Evolutionary conservation across 1,140 invertebrate species (phyloP), one percentile per base, ranked within the genome.

Genomic region (Arctopsyche grandis): DNA sequence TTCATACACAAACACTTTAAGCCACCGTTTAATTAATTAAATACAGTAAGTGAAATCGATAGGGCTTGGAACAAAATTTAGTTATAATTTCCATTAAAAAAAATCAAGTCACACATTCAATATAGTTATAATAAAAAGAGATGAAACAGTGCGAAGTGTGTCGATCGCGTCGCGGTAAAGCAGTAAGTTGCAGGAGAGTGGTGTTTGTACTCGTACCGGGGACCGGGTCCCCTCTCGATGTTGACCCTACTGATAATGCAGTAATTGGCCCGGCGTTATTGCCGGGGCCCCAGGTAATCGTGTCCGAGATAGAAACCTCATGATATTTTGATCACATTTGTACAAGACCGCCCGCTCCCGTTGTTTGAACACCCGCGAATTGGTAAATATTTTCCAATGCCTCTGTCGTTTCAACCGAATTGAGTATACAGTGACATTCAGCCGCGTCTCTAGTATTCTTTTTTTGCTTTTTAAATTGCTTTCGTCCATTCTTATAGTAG

Each of bases 321-420:
- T 52, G 69, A 71, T 78, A 78, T 73, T 71, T 71, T 71, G 69
- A 78, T 78, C 77, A 60, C 77, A 78, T 73, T 78, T 71, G 69
- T 60, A n/a, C 12, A 52, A 58, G 77, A 71, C 76, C 48, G 24
- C 24, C 22, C 4, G 48, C 16, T 1, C 12, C 12, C 69, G 24
- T 5, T 76, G 75, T 66, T 38, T 60, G 75, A 19, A 14, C n/a
- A 43, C 21, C 52, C 19, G 26, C 44, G 75, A 19, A 60, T 60
- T 29, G 48, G 56, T 63, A 74, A 74, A 74, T 74, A 58, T 74
- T 74, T 46, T n/a, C 69, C 24, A 10, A 56, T 56, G 10, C 52
- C 4, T 16, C 52, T 1, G 19, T 16, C 52, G 14, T 56, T 56
- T 56, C 52, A 10, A 56, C 52, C 19, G 52, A 21, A n/a, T 56